phyloP scores from a whole-genome alignment of 2,113 vertebrate species.

The Saimiri boliviensis region DNA sequence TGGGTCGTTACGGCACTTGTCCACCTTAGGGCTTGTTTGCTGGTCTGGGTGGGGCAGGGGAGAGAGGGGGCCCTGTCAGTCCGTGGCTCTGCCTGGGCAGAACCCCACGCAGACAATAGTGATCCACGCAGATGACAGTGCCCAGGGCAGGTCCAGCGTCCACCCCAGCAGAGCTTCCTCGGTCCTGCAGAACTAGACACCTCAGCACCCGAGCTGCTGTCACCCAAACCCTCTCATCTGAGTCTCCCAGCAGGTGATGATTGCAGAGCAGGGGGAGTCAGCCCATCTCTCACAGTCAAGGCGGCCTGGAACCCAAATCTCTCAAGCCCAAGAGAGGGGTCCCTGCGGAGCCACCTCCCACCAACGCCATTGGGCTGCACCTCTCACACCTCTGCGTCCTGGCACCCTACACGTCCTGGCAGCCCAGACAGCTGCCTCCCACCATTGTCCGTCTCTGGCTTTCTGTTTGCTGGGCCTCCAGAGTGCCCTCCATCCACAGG shows the following conservation, averaged over 20 bases:
- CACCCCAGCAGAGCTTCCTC: rapidly evolving
- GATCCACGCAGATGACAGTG: background rate
- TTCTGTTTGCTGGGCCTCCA: background rate
- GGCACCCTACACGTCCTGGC: background rate
- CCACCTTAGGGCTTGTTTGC: rapidly evolving
- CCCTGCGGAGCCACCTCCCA: rapidly evolving
- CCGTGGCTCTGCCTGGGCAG: rapidly evolving
- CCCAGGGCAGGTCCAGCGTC: rapidly evolving
- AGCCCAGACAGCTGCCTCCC: background rate
- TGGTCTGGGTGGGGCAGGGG: no score
- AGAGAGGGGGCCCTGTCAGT: background rate
- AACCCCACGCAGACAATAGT: rapidly evolving
- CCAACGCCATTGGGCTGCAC: rapidly evolving
- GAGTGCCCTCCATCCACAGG: background rate
- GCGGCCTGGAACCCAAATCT: rapidly evolving
- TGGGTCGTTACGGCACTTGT: no score
- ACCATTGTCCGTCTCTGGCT: rapidly evolving
- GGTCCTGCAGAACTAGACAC: rapidly evolving
- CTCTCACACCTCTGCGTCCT: background rate
- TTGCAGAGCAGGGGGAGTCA: background rate
- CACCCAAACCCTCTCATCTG: rapidly evolving
- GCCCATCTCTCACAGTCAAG: rapidly evolving
- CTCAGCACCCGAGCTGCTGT: rapidly evolving
- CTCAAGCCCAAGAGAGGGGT: background rate
- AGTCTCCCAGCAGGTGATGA: rapidly evolving